A percentile compares a stretch with the other conserved stretches of the same genome.
Conservation (phyloP, 2,797 vertebrate genomes). For the Tenualosa thibaudeaui region DNA sequence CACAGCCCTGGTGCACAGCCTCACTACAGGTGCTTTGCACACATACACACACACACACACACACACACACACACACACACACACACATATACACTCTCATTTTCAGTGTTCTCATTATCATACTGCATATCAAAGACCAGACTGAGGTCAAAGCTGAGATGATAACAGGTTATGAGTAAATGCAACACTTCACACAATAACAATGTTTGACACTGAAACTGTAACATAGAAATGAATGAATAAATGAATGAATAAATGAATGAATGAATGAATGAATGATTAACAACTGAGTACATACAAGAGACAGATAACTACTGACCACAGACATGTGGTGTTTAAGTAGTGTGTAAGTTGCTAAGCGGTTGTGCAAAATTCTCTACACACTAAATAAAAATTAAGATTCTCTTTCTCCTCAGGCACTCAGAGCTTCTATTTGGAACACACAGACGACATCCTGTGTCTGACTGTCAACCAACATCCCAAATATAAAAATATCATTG, state of each 20-base stretch:
- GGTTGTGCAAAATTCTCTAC: neutral
- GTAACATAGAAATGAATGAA: neutral
- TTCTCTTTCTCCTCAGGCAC: slow-evolving; percentile 73
- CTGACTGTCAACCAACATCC: slow-evolving; percentile 96
- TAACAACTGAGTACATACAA: no score
- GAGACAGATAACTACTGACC: no score
- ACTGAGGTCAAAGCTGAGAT: no score
- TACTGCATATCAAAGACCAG: no score
- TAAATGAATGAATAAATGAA: no score
- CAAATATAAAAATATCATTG: slow-evolving; percentile 93
- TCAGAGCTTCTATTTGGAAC: slow-evolving; percentile 97
- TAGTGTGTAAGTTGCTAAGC: neutral
- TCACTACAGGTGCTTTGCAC: slow-evolving; percentile 80
- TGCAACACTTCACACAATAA: neutral
- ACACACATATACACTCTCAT: neutral
- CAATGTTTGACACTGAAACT: neutral
- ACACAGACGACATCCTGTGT: slow-evolving; percentile 96
- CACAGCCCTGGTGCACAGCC: slow-evolving; percentile 86
- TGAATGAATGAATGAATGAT: no score
- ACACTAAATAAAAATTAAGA: neutral
- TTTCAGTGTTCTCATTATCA: no score
- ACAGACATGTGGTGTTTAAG: no score
- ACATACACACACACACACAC: neutral
- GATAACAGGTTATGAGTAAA: neutral
- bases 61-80: neutral